Base-by-base conservation (phyloP, 2,113 vertebrate species). In the Saccopteryx bilineata region DNA sequence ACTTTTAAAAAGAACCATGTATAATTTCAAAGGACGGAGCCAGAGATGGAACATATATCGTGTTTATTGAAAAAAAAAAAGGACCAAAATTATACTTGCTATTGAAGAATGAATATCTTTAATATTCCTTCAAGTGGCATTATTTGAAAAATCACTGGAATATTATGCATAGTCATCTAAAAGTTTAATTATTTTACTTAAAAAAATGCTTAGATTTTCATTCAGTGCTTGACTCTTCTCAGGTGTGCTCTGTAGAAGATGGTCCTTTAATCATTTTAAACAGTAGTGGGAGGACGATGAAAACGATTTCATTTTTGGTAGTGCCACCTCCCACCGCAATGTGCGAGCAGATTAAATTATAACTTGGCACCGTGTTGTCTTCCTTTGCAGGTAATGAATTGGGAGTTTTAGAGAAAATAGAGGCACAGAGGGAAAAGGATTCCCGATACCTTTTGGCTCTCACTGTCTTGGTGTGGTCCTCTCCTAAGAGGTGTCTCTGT, bases 161-260 rank as follows among this genome's bases (percentile, higher is more conserved):
- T 17, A 24, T 48, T 61, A 72, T 26, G 17, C n/a, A 52, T 39
- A 12, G 3, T 21, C 65, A 76, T 68, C 82, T 61, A 15, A 56
- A 69, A 85, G 26, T 88, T 76, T 28, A 72, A 6, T 39, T 72
- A 65, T 89, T 92, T 86, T 87, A 17, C 6, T 79, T 83, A 52
- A 68, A 50, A 91, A 91, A 63, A 31, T 79, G 39, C 24, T 50
- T 69, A 31, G 17, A 60, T 93, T 95, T 93, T 58, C 54, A 5
- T 86, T 26, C 8, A 66, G 66, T 7, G 4, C 39, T 65, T 75
- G 26, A 72, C 14, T 13, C 63, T 81, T 72, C 21, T 69, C 39
- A 31, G 26, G 23, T 0, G 0, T n/a, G 21, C 14, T 50, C 24
- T 58, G 13, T 26, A 46, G 71, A 93, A 81, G 58, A 39, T 15